These are phyloP conservation scores for Acronicta alni DNA, from an alignment of 2,888 invertebrate species.

Conservation along the genomic window DNA sequence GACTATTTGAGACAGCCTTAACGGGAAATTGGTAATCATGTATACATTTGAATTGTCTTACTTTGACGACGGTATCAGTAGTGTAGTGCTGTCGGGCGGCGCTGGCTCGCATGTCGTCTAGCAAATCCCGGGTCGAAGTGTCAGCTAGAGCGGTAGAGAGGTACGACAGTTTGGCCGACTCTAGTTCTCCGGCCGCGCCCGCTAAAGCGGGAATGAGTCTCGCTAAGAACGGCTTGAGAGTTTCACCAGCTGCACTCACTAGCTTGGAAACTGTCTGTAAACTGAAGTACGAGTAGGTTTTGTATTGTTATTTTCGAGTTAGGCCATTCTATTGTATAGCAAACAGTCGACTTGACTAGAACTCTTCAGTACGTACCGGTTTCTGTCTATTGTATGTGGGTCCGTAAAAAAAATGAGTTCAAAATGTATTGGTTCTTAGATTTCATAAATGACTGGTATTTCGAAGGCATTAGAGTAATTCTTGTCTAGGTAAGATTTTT, in stretches of 20 bases:
- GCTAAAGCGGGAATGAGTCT: slow-evolving; percentile 95
- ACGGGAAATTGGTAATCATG: too few relatives aligned
- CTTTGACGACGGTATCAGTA: slow-evolving; percentile 95
- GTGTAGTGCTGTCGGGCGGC: slow-evolving; percentile 96
- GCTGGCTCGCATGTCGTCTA: slow-evolving; percentile 94
- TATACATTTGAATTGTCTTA: slow-evolving; percentile 61
- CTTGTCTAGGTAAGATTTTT: too few relatives aligned
- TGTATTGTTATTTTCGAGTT: not conserved
- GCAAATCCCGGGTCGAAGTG: slow-evolving; percentile 92
- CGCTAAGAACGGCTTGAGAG: slow-evolving; percentile 94
- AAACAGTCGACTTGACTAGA: too few relatives aligned
- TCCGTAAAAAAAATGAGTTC: too few relatives aligned
- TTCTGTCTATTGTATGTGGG: too few relatives aligned
- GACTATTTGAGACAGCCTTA: too few relatives aligned
- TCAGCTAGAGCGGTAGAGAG: slow-evolving; percentile 93
- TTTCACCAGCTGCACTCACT: slow-evolving; percentile 93
- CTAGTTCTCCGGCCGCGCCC: slow-evolving; percentile 96
- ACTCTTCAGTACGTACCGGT: too few relatives aligned
- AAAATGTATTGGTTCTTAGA: too few relatives aligned
- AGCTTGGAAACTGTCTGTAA: slow-evolving; percentile 96
- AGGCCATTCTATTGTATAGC: too few relatives aligned
- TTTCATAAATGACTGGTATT: too few relatives aligned
- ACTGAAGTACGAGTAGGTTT: slow-evolving; percentile 76
- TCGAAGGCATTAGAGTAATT: too few relatives aligned
- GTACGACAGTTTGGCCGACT: slow-evolving; percentile 94